Conservation (phyloP, 2,797 vertebrate genomes). For the Gallirallus australis region DNA sequence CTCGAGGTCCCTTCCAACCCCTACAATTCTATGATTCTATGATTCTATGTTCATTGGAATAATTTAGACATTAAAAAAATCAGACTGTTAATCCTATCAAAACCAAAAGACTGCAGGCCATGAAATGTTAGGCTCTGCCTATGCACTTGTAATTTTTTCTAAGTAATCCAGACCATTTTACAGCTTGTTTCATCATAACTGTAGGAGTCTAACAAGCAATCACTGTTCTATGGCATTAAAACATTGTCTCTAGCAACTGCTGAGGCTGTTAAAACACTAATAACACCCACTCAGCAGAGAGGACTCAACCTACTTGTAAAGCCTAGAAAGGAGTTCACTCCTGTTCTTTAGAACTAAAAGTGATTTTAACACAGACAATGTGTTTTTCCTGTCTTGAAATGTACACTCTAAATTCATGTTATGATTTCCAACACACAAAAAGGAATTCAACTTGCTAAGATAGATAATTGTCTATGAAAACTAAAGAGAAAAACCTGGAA, state of each 20-base stretch:
- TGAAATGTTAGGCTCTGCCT: background rate
- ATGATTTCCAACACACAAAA: background rate
- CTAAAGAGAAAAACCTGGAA: background rate
- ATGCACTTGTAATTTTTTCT: background rate
- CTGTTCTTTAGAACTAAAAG: background rate
- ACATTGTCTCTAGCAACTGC: background rate
- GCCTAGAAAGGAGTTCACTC: background rate
- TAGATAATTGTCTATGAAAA: background rate
- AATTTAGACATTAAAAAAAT: background rate
- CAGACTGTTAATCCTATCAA: background rate
- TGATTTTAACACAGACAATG: background rate
- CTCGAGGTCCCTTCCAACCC: too few relatives aligned
- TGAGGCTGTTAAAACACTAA: constrained; percentile 31
- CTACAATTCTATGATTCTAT: too few relatives aligned
- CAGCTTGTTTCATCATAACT: background rate
- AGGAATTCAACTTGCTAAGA: background rate
- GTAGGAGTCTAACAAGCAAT: constrained; percentile 25
- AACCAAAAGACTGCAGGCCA: background rate
- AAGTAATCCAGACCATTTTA: background rate
- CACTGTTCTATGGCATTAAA: constrained; percentile 9
- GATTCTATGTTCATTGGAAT: background rate
- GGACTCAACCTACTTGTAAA: background rate
- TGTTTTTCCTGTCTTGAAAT: background rate
- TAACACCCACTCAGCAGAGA: background rate
- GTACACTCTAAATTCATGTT: background rate